Percentiles rank a stretch among this genome's conserved stretches.
These are phyloP conservation scores for Sylvia borin DNA, from an alignment of 2,797 vertebrate genomes.

Conservation along the genomic window DNA sequence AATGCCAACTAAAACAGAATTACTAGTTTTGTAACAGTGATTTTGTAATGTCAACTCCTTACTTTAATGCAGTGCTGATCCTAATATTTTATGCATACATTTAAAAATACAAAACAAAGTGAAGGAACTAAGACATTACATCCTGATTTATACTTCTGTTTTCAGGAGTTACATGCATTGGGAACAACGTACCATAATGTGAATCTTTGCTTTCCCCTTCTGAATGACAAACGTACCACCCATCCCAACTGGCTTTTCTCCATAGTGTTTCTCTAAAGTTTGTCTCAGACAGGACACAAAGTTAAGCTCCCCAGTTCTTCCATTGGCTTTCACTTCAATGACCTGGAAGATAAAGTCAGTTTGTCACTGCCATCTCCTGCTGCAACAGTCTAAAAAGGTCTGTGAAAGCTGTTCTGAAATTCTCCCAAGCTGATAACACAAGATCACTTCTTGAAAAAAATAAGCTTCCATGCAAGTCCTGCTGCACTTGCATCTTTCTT, in stretches of 20 bases:
- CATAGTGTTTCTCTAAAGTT: conserved; percentile 85
- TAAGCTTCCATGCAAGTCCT: neutral
- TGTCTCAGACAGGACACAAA: conserved; percentile 91
- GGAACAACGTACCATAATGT: conserved; percentile 88
- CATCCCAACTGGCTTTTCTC: conserved; percentile 88
- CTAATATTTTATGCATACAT: neutral
- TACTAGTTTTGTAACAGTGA: neutral
- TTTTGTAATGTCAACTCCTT: neutral
- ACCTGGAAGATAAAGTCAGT: conserved; percentile 78
- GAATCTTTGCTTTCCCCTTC: conserved; percentile 94
- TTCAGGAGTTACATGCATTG: neutral
- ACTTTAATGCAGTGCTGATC: neutral
- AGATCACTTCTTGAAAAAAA: neutral
- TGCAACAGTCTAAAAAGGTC: neutral
- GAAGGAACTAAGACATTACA: neutral
- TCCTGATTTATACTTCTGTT: neutral
- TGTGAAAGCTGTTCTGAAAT: neutral
- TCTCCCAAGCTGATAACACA: neutral
- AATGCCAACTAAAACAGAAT: neutral
- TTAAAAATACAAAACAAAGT: neutral
- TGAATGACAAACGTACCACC: conserved; percentile 94
- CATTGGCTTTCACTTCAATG: conserved; percentile 87
- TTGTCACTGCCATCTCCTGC: neutral
- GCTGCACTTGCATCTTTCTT: neutral
- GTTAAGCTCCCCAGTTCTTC: conserved; percentile 87